phyloP scores from a whole-genome alignment of 2,113 vertebrate genomes.

The Campylomormyrus numenius region DNA sequence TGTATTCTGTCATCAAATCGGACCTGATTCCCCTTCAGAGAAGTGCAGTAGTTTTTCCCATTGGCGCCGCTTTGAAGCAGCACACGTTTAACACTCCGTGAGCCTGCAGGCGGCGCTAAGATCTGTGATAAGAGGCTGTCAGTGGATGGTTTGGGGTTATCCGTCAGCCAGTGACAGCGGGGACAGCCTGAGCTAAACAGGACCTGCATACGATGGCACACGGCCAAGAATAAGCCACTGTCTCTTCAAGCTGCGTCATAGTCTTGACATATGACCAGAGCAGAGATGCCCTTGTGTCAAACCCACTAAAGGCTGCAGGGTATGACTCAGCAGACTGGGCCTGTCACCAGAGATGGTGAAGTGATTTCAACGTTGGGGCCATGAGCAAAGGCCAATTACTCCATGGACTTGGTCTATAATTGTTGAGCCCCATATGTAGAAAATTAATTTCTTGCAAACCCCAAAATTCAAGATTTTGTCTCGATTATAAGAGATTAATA shows the following conservation, averaged over 20 bases:
- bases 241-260: background rate
- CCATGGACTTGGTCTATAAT: background rate
- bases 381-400: background rate
- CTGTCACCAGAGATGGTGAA: background rate
- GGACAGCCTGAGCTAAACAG: background rate
- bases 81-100: too few relatives aligned
- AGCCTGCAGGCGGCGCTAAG: background rate
- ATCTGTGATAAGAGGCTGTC: conserved; percentile 8
- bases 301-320: background rate
- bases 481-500: background rate
- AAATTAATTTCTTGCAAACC: conserved; percentile 12
- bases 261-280: background rate
- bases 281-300: background rate
- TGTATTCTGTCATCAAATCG: background rate
- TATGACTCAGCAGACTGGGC: background rate
- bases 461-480: background rate
- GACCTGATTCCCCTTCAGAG: background rate
- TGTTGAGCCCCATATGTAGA: background rate
- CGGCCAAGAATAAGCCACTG: background rate
- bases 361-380: background rate
- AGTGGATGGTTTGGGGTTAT: background rate
- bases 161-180: background rate
- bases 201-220: background rate
- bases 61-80: background rate
- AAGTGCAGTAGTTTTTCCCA: background rate